phyloP scores from a whole-genome alignment of 2,888 invertebrate genomes.

The Plemyria rubiginata region DNA sequence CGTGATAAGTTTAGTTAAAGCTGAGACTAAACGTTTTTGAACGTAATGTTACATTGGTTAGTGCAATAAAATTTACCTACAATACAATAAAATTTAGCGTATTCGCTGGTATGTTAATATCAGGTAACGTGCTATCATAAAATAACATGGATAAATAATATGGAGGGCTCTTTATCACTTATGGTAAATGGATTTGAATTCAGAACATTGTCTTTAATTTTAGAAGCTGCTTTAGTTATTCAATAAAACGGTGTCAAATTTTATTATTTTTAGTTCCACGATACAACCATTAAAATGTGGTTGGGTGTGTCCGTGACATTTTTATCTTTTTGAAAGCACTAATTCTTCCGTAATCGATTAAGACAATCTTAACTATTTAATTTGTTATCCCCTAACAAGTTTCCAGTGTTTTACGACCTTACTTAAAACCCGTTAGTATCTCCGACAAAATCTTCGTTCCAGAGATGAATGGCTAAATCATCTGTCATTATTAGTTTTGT shows the following conservation, averaged over 20 bases:
- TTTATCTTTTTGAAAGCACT: constrained; percentile 42
- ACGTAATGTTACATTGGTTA: no score
- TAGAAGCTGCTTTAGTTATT: not conserved
- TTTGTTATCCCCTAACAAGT: constrained; percentile 53
- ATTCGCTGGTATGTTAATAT: no score
- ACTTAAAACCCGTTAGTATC: constrained; percentile 52
- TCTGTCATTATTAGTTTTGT: constrained; percentile 57
- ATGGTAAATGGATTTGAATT: no score
- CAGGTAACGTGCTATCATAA: no score
- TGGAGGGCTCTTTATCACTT: no score
- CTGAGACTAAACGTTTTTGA: no score
- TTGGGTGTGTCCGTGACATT: constrained; percentile 31
- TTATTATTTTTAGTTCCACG: constrained; percentile 20
- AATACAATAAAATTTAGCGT: no score
- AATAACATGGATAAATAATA: no score
- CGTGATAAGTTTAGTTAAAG: not conserved
- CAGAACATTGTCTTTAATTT: not conserved
- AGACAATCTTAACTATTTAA: constrained; percentile 52
- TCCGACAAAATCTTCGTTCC: constrained; percentile 52
- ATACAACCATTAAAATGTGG: constrained; percentile 33
- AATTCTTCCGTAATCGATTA: constrained; percentile 52
- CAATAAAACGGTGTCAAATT: constrained; percentile 29
- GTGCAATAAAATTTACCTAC: no score
- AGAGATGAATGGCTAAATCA: constrained; percentile 59
- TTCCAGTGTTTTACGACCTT: constrained; percentile 49